Conservation (phyloP, 35 echinoderm and acorn worm genomes). For the Apostichopus californicus region DNA sequence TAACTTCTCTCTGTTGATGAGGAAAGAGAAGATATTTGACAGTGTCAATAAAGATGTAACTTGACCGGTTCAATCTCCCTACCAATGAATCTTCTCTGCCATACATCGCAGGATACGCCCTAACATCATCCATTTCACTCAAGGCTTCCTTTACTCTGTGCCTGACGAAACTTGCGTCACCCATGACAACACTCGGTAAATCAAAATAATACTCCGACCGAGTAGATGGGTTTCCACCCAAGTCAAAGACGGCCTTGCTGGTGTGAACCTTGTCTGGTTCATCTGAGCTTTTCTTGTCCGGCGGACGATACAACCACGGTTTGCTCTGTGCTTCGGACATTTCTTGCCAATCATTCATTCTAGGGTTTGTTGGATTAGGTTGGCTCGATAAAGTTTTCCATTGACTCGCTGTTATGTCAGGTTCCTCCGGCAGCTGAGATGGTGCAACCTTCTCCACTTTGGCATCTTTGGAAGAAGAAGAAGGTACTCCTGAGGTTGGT, state of each 20-base stretch:
- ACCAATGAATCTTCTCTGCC: slow-evolving; percentile 8
- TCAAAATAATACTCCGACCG: slow-evolving; percentile 15
- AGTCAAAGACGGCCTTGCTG: neutral
- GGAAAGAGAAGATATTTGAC: neutral
- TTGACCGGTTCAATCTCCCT: neutral
- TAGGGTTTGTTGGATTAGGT: slow-evolving; percentile 17
- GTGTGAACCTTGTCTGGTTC: neutral
- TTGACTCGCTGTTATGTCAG: neutral
- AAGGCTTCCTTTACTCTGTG: slow-evolving; percentile 17
- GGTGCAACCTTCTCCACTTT: neutral
- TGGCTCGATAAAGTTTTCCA: slow-evolving; percentile 7
- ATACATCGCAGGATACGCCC: slow-evolving; percentile 45
- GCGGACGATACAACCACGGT: neutral
- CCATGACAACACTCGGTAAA: slow-evolving; percentile 11
- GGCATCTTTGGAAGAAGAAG: neutral
- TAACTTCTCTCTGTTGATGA: neutral
- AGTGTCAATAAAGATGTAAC: no score
- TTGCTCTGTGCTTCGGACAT: neutral
- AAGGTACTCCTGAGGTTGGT: neutral
- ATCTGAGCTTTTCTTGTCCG: neutral
- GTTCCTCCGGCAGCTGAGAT: neutral
- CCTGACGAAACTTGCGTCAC: slow-evolving; percentile 30
- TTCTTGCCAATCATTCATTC: slow-evolving; percentile 2
- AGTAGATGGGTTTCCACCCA: neutral
- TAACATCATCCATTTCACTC: slow-evolving; percentile 30